phyloP scores from a whole-genome alignment of 2,113 vertebrate genomes.

The Propithecus coquereli region DNA sequence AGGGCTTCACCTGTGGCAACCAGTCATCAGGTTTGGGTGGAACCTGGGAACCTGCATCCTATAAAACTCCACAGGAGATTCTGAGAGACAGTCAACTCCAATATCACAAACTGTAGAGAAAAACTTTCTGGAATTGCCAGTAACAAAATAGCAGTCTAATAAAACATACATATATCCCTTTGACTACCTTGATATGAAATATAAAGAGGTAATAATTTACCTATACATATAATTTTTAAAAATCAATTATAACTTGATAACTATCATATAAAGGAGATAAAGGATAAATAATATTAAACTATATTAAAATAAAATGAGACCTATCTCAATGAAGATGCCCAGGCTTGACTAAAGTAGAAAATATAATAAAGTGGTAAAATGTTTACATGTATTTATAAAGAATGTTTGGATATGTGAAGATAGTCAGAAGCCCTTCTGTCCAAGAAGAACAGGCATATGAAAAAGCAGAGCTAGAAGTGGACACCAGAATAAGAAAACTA shows the following conservation, averaged over 20 bases:
- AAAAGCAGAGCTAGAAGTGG: not conserved
- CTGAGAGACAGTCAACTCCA: not conserved
- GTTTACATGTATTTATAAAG: not conserved
- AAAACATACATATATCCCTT: not conserved
- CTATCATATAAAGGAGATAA: not conserved
- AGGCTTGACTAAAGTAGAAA: not conserved
- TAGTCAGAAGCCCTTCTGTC: not conserved
- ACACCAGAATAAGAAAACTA: not conserved
- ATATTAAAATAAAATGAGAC: not conserved
- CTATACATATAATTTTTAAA: not conserved
- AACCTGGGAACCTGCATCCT: not conserved
- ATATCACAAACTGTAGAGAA: not conserved
- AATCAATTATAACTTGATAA: not conserved
- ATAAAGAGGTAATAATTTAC: not conserved
- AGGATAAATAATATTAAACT: not conserved
- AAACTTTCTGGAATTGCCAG: not conserved
- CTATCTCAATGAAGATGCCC: not conserved
- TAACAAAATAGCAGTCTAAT: not conserved
- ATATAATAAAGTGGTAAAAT: not conserved
- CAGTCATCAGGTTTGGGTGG: not conserved
- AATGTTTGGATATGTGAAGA: not conserved
- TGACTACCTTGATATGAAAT: not conserved
- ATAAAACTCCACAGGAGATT: not conserved
- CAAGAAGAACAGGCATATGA: not conserved
- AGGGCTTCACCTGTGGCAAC: not conserved